Conservation (phyloP, 2,113 vertebrate genomes). For the Electrona antarctica region DNA sequence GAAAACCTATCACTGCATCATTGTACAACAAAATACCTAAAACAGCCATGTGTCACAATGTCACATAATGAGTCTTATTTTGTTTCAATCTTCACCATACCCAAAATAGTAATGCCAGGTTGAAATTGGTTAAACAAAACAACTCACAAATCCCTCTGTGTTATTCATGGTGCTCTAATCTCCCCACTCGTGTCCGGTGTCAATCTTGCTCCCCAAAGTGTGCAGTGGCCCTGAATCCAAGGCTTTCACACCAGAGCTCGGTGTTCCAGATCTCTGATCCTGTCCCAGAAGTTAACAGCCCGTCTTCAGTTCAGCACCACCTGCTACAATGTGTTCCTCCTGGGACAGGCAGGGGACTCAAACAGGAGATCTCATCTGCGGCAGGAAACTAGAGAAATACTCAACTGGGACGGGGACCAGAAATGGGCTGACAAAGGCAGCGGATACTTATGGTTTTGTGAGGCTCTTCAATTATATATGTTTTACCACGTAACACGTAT, state of each 20-base stretch:
- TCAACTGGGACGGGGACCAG: too few relatives aligned
- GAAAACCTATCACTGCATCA: neutral
- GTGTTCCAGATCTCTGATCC: slow-evolving; percentile 19
- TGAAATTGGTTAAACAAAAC: too few relatives aligned
- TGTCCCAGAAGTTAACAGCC: slow-evolving; percentile 26
- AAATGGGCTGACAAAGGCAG: neutral
- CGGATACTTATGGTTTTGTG: slow-evolving; percentile 43
- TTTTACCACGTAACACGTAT: neutral
- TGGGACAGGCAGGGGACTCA: slow-evolving; percentile 7
- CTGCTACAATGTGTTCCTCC: slow-evolving; percentile 24
- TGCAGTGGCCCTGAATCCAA: neutral
- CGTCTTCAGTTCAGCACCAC: slow-evolving; percentile 40
- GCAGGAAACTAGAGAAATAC: too few relatives aligned
- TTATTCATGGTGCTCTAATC: too few relatives aligned
- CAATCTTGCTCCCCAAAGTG: neutral
- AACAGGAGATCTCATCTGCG: neutral
- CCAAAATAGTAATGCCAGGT: too few relatives aligned
- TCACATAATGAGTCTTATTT: too few relatives aligned
- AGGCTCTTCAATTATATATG: slow-evolving; percentile 12
- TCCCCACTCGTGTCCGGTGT: neutral
- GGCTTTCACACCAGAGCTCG: slow-evolving; percentile 2
- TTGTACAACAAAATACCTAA: too few relatives aligned
- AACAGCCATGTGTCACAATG: too few relatives aligned
- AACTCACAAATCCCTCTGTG: too few relatives aligned
- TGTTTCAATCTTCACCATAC: too few relatives aligned